Conservation (phyloP, 2,797 vertebrate species). For the Eremophila alpestris region DNA sequence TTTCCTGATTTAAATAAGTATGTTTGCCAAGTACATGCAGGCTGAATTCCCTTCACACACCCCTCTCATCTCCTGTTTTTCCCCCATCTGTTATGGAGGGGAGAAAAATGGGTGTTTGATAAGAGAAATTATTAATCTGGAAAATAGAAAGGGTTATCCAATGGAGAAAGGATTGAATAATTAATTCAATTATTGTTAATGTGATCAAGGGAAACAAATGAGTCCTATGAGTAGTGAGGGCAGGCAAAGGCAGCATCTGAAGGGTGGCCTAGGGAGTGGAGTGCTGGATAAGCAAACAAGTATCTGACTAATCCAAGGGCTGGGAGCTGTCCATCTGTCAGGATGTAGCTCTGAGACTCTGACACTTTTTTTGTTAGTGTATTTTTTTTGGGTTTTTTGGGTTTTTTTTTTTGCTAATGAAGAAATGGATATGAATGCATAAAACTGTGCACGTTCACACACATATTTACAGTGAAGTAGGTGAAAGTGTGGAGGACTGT, state of each 20-base stretch:
- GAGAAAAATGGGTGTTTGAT: neutral
- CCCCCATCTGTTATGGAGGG: neutral
- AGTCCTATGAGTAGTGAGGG: neutral
- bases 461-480: neutral
- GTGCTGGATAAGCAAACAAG: neutral
- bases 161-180: neutral
- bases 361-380: neutral
- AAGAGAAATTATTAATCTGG: neutral
- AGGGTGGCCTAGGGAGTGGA: neutral
- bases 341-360: neutral
- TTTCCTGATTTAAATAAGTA: neutral
- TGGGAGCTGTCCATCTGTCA: neutral
- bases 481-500: neutral
- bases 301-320: neutral
- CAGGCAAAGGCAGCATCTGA: neutral
- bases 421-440: too few species aligned
- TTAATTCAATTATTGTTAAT: neutral
- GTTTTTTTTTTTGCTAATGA: neutral
- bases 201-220: neutral
- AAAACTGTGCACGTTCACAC: neutral
- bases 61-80: neutral
- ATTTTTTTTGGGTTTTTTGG: too few species aligned
- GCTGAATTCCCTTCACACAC: neutral
- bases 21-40: neutral
- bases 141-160: neutral